Conservation (phyloP, 2,888 invertebrate genomes). For the Nebria salina region DNA sequence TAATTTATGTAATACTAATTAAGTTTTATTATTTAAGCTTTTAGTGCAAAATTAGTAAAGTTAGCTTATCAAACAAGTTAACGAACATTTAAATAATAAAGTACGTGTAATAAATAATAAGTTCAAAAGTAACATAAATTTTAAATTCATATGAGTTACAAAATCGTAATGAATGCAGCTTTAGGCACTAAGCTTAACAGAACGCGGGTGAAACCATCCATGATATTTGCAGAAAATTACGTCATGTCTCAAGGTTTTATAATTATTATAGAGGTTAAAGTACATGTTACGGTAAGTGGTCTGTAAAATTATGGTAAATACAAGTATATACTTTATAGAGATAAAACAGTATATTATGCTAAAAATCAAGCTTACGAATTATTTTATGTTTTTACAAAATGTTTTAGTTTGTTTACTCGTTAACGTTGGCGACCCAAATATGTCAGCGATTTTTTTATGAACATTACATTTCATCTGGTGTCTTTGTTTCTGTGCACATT, state of each 20-base stretch:
- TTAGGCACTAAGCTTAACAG: neutral
- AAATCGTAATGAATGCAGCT: neutral
- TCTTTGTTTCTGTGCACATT: neutral
- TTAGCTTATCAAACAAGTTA: neutral
- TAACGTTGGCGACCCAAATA: constrained; percentile 34
- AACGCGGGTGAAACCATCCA: neutral
- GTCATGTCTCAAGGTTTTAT: neutral
- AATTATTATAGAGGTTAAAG: neutral
- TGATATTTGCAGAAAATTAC: neutral
- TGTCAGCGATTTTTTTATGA: constrained; percentile 32
- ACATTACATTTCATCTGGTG: constrained; percentile 28
- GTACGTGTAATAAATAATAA: neutral
- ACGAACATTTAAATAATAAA: neutral
- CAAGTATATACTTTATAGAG: neutral
- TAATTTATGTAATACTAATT: neutral
- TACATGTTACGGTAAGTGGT: neutral
- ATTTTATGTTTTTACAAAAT: constrained; percentile 13
- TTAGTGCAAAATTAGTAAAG: neutral
- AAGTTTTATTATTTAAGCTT: neutral
- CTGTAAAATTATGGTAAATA: neutral
- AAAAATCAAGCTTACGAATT: too few species aligned
- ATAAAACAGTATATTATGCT: too few species aligned
- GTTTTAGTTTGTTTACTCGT: constrained; percentile 29
- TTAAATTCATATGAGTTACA: neutral
- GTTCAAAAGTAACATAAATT: neutral